Conservation (phyloP, 2,797 vertebrate species). For the Botia almorhae region DNA sequence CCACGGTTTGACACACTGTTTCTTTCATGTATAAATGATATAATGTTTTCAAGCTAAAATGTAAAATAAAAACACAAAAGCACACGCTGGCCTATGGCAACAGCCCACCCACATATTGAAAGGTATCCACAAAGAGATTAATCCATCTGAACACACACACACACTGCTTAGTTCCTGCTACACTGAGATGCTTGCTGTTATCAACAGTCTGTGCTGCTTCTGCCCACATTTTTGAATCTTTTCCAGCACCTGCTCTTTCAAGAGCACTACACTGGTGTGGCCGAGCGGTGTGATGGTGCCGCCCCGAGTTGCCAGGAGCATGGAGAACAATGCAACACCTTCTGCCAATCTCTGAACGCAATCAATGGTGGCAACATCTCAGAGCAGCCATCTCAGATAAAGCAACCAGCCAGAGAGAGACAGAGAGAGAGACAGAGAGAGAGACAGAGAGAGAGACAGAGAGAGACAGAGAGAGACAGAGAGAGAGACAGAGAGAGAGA, state of each 20-base stretch:
- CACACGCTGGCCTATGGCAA: slow-evolving; percentile 12
- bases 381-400: slow-evolving; percentile 29
- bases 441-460: no score
- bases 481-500: no score
- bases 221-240: slow-evolving; percentile 41
- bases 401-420: slow-evolving; percentile 20
- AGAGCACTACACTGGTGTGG: slow-evolving; percentile 42
- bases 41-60: slow-evolving; percentile 4
- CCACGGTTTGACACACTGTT: slow-evolving; percentile 27
- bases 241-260: slow-evolving; percentile 43
- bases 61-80: background rate
- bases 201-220: slow-evolving; percentile 32
- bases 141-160: slow-evolving; percentile 24
- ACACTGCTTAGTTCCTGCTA: slow-evolving; percentile 13
- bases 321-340: background rate
- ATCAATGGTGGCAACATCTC: slow-evolving; percentile 22
- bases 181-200: slow-evolving; percentile 31
- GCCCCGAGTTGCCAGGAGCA: slow-evolving; percentile 16
- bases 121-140: slow-evolving; percentile 68
- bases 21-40: slow-evolving; percentile 32
- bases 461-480: no score
- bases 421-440: no score
- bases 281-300: slow-evolving; percentile 2
- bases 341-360: slow-evolving; percentile 37
- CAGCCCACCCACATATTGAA: slow-evolving; percentile 60